Conservation (phyloP, 2,888 invertebrate genomes). For the Drosophila merina region DNA sequence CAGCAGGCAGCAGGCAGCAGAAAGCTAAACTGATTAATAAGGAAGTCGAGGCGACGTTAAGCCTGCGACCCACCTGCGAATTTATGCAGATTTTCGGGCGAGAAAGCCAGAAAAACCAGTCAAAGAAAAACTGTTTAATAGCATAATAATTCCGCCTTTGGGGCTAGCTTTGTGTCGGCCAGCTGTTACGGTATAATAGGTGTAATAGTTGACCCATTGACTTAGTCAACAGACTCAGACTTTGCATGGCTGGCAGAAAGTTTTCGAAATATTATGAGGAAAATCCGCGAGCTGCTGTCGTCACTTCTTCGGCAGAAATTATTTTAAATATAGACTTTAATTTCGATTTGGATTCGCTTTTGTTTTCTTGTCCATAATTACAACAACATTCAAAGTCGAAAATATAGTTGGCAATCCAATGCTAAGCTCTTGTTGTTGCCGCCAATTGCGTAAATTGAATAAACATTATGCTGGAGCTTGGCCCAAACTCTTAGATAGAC, state of each 20-base stretch:
- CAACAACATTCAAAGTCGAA: conserved; percentile 53
- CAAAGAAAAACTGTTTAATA: conserved; percentile 67
- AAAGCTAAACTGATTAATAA: conserved; percentile 57
- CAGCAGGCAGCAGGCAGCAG: conserved; percentile 31
- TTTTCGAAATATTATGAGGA: conserved; percentile 25
- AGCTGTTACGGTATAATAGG: conserved; percentile 12
- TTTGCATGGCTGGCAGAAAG: conserved; percentile 31
- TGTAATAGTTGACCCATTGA: conserved; percentile 69
- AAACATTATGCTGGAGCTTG: conserved; percentile 68
- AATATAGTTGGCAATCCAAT: conserved; percentile 70
- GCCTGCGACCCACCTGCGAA: conserved; percentile 51
- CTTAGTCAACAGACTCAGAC: conserved; percentile 53
- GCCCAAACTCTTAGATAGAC: conserved; percentile 33
- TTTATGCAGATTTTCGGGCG: conserved; percentile 63
- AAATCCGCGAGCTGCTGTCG: conserved; percentile 28
- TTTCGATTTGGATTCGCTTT: conserved; percentile 29
- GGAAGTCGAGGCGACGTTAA: conserved; percentile 53
- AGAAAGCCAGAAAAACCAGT: conserved; percentile 71
- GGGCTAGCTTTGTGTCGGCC: conserved; percentile 24
- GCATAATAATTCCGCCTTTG: conserved; percentile 74
- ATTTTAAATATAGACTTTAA: conserved; percentile 41
- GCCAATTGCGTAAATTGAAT: conserved; percentile 79
- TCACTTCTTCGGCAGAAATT: conserved; percentile 40
- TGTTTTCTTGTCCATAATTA: conserved; percentile 61
- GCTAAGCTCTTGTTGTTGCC: conserved; percentile 39